These are phyloP conservation scores for Dicranocentrus wangi DNA, from an alignment of 2,888 invertebrate species.

Conservation along the genomic window DNA sequence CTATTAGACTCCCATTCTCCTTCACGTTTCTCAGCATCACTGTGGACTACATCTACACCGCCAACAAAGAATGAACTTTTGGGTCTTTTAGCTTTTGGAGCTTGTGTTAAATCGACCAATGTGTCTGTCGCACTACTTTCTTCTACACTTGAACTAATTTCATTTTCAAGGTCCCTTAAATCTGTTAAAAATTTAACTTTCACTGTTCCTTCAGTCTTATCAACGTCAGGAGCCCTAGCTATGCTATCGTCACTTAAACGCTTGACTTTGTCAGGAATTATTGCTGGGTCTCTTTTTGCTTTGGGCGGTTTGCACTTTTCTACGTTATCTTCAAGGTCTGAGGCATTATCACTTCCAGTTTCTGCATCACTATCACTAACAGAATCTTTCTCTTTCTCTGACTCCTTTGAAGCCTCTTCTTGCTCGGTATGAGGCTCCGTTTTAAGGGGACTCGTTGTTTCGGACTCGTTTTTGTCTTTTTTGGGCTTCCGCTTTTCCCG, in stretches of 20 bases:
- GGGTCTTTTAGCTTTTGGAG: constrained; percentile 48
- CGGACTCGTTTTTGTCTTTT: constrained; percentile 19
- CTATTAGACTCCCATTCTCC: not conserved
- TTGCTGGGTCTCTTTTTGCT: no score
- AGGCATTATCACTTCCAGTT: not conserved
- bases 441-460: not conserved
- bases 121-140: not conserved
- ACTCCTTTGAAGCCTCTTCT: constrained; percentile 1
- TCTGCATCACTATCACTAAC: not conserved
- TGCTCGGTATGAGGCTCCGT: not conserved
- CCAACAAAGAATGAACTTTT: constrained; percentile 72
- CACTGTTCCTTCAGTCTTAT: constrained; percentile 69
- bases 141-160: no score
- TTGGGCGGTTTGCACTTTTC: no score
- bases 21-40: not conserved
- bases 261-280: no score
- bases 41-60: constrained; percentile 65
- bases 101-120: not conserved
- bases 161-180: constrained; percentile 65
- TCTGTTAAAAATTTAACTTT: constrained; percentile 69
- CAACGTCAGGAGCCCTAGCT: not conserved
- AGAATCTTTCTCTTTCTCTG: not conserved
- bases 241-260: no score
- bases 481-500: constrained; percentile 55
- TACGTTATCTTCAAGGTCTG: not conserved